Evolutionary conservation across 2,797 vertebrate genomes (phyloP).

Genomic region (Lindbergichthys nudifrons): DNA sequence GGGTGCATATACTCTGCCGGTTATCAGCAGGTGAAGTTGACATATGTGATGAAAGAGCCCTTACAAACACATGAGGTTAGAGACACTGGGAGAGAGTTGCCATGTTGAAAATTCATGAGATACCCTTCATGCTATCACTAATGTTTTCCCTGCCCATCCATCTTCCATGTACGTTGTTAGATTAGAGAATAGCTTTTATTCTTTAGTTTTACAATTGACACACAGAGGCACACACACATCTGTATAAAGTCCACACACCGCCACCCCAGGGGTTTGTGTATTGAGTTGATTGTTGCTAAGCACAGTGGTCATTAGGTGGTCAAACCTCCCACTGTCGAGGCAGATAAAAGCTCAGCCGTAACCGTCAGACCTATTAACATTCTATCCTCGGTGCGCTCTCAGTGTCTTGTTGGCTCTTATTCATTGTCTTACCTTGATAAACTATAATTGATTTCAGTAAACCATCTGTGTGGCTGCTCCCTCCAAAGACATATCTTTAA

Average conservation of each 20-base stretch:
- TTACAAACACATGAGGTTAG: conserved; percentile 59
- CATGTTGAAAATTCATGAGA: conserved; percentile 69
- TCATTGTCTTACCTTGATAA: conserved; percentile 49
- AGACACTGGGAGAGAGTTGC: conserved; percentile 41
- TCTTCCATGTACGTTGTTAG: conserved; percentile 32
- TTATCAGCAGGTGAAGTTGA: conserved; percentile 53
- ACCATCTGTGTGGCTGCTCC: conserved; percentile 18
- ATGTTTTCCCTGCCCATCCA: conserved; percentile 54
- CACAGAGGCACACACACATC: not conserved
- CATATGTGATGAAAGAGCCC: conserved; percentile 58
- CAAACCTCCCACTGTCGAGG: conserved; percentile 40
- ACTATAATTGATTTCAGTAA: conserved; percentile 24
- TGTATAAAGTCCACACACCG: conserved; percentile 7
- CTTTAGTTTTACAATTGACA: conserved; percentile 17
- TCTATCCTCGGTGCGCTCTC: conserved; percentile 28
- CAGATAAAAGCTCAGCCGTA: conserved; percentile 37
- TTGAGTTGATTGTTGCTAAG: conserved; percentile 48
- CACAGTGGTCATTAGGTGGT: conserved; percentile 48
- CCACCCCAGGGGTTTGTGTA: conserved; percentile 31
- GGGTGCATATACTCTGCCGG: conserved; percentile 23
- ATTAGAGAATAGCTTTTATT: conserved; percentile 45
- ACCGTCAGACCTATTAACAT: conserved; percentile 45
- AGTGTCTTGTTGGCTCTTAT: conserved; percentile 34
- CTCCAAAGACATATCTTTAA: conserved; percentile 19
- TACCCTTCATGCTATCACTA: conserved; percentile 47